Percentiles rank a stretch among this genome's conserved stretches.
phyloP scores from a whole-genome alignment of 2,888 invertebrate species.

The Heteromyza rotundicornis region DNA sequence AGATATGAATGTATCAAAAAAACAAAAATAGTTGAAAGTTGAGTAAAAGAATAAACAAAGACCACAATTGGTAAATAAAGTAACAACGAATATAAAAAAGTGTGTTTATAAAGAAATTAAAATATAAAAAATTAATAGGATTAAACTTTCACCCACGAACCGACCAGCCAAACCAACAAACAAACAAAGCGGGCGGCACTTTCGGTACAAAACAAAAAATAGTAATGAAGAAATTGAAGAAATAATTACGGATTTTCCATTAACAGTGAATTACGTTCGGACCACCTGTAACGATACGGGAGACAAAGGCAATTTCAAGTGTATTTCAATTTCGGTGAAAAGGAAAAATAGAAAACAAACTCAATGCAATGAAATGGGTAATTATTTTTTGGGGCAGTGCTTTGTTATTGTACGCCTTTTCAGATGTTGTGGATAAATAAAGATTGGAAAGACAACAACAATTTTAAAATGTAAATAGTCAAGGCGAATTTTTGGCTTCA shows the following conservation, averaged over 20 bases:
- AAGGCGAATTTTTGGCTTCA: no score
- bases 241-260: slow-evolving; percentile 16
- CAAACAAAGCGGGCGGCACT: slow-evolving; percentile 13
- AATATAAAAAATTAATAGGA: slow-evolving; percentile 18
- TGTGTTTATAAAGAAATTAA: slow-evolving; percentile 11
- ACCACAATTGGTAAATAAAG: neutral
- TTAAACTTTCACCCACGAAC: slow-evolving; percentile 24
- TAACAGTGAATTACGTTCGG: slow-evolving; percentile 20
- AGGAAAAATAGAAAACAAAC: no score
- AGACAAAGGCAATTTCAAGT: neutral
- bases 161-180: slow-evolving; percentile 15
- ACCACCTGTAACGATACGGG: slow-evolving; percentile 32
- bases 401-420: no score
- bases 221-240: slow-evolving; percentile 37
- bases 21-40: slow-evolving; percentile 3
- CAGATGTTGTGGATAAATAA: no score
- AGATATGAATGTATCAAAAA: no score
- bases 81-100: neutral
- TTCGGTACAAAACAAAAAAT: slow-evolving; percentile 30
- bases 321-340: no score
- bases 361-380: no score
- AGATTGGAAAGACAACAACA: no score
- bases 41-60: neutral
- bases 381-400: no score
- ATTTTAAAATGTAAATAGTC: no score